Base-by-base conservation (phyloP, 64 coral and sea anemone genomes). In the Porites lutea region DNA sequence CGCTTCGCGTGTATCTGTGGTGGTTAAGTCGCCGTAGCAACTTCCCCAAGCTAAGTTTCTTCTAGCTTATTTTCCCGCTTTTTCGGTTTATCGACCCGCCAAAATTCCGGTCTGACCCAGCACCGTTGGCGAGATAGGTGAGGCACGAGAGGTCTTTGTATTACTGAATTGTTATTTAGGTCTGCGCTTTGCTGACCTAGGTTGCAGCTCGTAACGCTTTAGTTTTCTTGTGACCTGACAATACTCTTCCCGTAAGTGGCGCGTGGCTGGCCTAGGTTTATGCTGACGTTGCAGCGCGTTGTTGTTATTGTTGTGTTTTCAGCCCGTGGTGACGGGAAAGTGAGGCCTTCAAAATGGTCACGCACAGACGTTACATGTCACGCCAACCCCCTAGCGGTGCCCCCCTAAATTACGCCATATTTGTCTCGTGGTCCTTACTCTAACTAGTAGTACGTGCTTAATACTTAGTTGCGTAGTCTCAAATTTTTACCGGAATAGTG, bases 1-100 rank as follows among this genome's bases (percentile, higher is more conserved):
- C 51, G 18, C 48, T 53, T 77, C 51, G 50, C 75, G 11, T 53
- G 75, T 20, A 77, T 77, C 75, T 54, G 75, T 77, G 75, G 75
- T 19, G 14, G 72, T 77, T 77, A 77, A 54, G 51, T 77, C 51
- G 53, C 4, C 9, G 9, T 10, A 72, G 65, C 65, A 19, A 69
- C 65, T 69, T 69, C 65, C 65, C 18, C 15, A 69, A 69, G 65
- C 65, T 19, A 5, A 54, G 52, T 54, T 54, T 9, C 4, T n/a
- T n/a, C 52, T 9, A 69, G 65, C 18, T 69, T 19, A 45, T 43
- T 72, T 44, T 23, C 9, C 13, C 8, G 70, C 46, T 72, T 72
- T 72, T 6, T 72, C 27, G 11, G 12, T 43, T 72, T 72, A 55
- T 47, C 70, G 23, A 72, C 27, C 0, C 0, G 70, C 70, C 70